Percentiles rank a stretch among this genome's conserved stretches.
These are phyloP conservation scores for Sarcophilus harrisii DNA, from an alignment of 2,797 vertebrate species.

Conservation along the genomic window DNA sequence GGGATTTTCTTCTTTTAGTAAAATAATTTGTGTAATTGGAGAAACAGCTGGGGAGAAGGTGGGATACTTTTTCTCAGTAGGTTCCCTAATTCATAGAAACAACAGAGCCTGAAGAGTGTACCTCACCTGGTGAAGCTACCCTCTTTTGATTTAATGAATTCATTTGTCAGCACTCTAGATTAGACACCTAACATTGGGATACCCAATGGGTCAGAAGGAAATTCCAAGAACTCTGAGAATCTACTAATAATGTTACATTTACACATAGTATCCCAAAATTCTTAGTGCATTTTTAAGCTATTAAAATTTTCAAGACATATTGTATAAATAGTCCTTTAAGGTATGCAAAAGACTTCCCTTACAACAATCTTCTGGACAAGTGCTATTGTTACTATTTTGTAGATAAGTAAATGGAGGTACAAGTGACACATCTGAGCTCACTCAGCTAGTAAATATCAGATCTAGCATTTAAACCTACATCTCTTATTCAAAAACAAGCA, in stretches of 20 bases:
- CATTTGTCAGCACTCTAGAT: neutral
- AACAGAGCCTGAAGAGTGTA: neutral
- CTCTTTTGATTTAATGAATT: neutral
- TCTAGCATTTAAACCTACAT: neutral
- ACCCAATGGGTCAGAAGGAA: neutral
- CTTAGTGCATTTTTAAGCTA: neutral
- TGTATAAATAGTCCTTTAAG: neutral
- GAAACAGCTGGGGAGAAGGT: neutral
- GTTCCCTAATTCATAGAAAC: slow-evolving; percentile 7
- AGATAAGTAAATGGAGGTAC: neutral
- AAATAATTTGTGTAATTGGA: neutral
- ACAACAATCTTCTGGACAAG: neutral
- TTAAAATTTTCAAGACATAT: neutral
- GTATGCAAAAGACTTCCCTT: neutral
- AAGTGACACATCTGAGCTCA: neutral
- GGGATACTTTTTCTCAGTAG: neutral
- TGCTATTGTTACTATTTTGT: neutral
- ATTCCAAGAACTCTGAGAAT: neutral
- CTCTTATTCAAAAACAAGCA: neutral
- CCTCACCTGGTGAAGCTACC: neutral
- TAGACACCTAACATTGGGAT: neutral
- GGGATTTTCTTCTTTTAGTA: neutral
- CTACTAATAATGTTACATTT: neutral
- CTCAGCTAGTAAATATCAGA: neutral
- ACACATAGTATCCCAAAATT: neutral